Conservation (phyloP, 2,113 vertebrate genomes). For the Mungos mungo region DNA sequence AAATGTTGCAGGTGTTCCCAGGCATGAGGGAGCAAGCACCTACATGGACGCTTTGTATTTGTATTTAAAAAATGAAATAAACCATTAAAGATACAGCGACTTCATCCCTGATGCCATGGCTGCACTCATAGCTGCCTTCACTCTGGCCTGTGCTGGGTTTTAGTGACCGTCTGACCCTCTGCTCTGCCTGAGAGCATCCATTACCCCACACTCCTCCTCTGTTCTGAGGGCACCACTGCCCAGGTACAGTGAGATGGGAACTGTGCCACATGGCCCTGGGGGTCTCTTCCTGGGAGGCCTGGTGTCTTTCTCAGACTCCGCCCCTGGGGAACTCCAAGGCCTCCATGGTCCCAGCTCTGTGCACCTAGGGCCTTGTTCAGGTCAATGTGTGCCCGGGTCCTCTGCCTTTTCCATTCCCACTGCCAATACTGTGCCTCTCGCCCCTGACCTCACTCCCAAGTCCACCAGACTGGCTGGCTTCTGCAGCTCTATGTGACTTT, state of each 20-base stretch:
- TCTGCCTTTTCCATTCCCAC: neutral
- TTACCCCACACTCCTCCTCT: neutral
- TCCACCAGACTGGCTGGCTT: neutral
- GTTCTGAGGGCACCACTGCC: neutral
- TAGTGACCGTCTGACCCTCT: neutral
- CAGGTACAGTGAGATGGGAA: neutral
- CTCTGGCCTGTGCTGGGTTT: neutral
- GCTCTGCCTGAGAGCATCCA: too few relatives aligned
- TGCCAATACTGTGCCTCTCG: neutral
- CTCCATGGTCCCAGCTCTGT: neutral
- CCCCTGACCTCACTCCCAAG: neutral
- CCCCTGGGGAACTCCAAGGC: neutral
- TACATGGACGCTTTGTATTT: neutral
- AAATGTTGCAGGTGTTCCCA: neutral
- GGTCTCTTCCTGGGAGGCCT: neutral
- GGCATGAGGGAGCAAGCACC: neutral
- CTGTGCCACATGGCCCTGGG: neutral
- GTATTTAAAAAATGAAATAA: neutral
- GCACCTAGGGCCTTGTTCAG: neutral
- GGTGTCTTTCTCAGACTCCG: neutral
- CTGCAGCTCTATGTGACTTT: neutral
- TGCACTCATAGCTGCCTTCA: neutral
- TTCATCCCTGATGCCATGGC: neutral
- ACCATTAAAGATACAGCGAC: neutral
- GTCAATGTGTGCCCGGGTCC: neutral